Base-by-base conservation (phyloP, 2,797 vertebrate genomes). In the Oreonectes daqikongensis region DNA sequence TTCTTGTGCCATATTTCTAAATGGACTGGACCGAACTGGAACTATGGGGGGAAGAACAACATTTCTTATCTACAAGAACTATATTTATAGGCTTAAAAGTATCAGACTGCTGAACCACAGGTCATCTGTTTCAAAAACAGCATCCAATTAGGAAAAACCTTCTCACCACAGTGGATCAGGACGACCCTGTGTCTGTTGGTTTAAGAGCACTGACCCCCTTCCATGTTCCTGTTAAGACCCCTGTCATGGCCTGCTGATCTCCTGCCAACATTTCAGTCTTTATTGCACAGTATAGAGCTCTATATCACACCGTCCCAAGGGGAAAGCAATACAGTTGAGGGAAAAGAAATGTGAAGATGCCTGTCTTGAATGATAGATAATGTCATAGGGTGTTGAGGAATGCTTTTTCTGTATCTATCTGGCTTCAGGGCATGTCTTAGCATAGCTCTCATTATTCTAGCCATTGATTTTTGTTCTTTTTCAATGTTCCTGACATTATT, bases 61-160 rank as follows among this genome's bases (percentile, higher is more conserved):
- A 42, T 11, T 42, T 14, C 12, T 42, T 14, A 14, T 10, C 40
- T 2, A 42, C 40, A 42, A 42, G 40, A 42, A 42, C 53, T 57
- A 5, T n/a, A n/a, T n/a, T n/a, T n/a, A n/a, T 26, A 55, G 12
- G 24, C 5, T 26, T 66, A 53, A 72, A 73, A 42, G 52, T 52
- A 42, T 67, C n/a, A 5, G 50, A 22, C 63, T 83, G 71, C 48
- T 74, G 80, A 80, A 61, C 46, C 20, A 69, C 57, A 30, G 75
- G 57, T 72, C 83, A 86, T 82, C 86, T 86, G 84, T 85, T 67
- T 72, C 59, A 79, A 28, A 78, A 81, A 85, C 79, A 81, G 77
- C 84, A 73, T 78, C 69, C 77, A 90, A 89, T 92, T 90, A 90
- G 82, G 57, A 78, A 77, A 73, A 75, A 77, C 69, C 72, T 48